Evolutionary conservation across 92 coral and sea anemone genomes (phyloP), one percentile per base, ranked within the genome.

Genomic region (Heteractis magnifica): DNA sequence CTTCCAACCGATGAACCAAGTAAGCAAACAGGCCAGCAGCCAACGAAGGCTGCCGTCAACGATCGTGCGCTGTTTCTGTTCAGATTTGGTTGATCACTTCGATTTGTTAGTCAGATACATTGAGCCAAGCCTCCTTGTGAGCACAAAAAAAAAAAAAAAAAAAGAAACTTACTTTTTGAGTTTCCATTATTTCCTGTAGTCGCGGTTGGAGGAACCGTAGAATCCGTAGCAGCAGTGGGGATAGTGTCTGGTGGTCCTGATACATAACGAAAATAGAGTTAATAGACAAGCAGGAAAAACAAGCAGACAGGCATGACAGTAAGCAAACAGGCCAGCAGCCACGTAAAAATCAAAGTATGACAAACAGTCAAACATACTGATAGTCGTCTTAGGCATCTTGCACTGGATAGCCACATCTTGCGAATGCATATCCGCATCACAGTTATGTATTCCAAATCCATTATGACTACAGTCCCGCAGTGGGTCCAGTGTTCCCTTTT

Each of bases 401-500:
- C 84, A 81, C 56, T 71, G 65, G 4, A 81, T 70, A 10, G 65
- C 84, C 1, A 81, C 84, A 52, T 68, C 84, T 13, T 81, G 62
- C 20, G 44, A 15, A 15, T 68, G 84, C 4, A 34, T 34, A 10
- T 68, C 73, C 11, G 15, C 77, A 52, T 81, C 74, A 15, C 84
- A 81, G 50, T 81, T 81, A 34, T 81, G 84, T 18, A 81, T 75
- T 9, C 84, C 84, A 72, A 72, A 52, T 52, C 68, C 68, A 60
- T 65, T 60, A 51, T 81, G 84, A 11, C 7, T 9, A 52, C 84
- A 81, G 19, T 65, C 53, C 9, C 21, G 10, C 3, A 70, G 48
- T 49, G 77, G 56, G 0, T 7, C 34, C 4, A 21, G 49, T 5
- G 48, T 71, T 10, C 52, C 68, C 9, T 20, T 2, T 4, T n/a